Conservation (phyloP, 1,140 invertebrate species). For the Saccostrea glomerata region DNA sequence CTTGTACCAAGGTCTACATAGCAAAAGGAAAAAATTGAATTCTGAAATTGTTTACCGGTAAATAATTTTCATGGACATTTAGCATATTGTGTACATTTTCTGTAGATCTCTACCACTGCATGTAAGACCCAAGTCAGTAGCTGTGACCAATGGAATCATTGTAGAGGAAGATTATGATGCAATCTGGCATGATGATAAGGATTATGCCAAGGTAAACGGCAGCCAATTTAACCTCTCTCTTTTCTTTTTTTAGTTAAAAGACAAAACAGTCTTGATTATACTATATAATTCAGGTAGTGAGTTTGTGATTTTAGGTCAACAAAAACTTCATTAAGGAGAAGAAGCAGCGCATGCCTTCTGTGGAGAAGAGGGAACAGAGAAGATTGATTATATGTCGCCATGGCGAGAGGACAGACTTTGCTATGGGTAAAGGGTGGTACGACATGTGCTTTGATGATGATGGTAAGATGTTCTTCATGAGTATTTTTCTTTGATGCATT, state of each 20-base stretch:
- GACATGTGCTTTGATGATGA: constrained; percentile 91
- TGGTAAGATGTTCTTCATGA: constrained; percentile 78
- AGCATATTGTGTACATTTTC: not conserved
- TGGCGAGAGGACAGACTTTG: constrained; percentile 94
- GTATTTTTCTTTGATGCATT: too few species aligned
- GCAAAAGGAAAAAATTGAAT: too few species aligned
- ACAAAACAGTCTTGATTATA: not conserved
- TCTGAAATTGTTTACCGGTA: too few species aligned
- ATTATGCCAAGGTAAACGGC: constrained; percentile 64
- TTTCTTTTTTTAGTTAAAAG: not conserved
- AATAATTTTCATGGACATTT: too few species aligned
- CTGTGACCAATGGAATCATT: constrained; percentile 48
- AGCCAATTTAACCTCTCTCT: not conserved
- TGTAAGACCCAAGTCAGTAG: constrained; percentile 1
- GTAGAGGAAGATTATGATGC: constrained; percentile 64
- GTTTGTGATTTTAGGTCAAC: not conserved
- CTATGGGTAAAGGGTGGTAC: constrained; percentile 91
- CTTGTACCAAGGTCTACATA: too few species aligned
- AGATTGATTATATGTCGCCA: constrained; percentile 86
- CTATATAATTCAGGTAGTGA: not conserved
- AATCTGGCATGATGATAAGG: constrained; percentile 59
- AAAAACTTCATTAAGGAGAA: constrained; percentile 19
- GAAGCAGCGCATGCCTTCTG: not conserved
- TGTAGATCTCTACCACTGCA: constrained; percentile 48
- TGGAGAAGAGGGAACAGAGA: not conserved